Conservation (phyloP, 2,888 invertebrate species). For the Phaonia tiefii region DNA sequence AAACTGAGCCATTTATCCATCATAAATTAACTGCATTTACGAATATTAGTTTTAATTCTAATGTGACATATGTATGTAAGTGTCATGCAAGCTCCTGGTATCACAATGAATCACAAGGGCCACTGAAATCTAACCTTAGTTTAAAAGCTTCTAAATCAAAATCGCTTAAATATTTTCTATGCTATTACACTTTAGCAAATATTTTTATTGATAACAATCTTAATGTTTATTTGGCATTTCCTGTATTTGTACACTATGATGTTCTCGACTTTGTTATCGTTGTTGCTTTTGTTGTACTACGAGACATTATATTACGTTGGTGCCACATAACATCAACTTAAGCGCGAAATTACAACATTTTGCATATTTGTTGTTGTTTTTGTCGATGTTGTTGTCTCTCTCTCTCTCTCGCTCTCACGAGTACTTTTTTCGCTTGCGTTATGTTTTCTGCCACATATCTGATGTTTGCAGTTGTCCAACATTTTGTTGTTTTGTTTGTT, state of each 20-base stretch:
- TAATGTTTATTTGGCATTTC: constrained; percentile 66
- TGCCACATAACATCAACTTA: constrained; percentile 53
- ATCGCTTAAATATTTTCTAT: too few species aligned
- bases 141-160: too few species aligned
- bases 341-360: constrained; percentile 64
- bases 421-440: constrained; percentile 45
- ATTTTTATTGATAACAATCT: constrained; percentile 58
- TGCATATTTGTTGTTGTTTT: constrained; percentile 43
- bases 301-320: constrained; percentile 42
- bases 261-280: constrained; percentile 2
- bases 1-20: too few species aligned
- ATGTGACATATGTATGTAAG: background rate
- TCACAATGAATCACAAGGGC: too few species aligned
- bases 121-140: too few species aligned
- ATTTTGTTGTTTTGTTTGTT: constrained; percentile 53
- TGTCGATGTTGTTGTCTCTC: too few species aligned
- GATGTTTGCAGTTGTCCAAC: constrained; percentile 27
- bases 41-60: too few species aligned
- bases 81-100: too few species aligned
- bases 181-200: too few species aligned
- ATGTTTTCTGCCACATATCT: constrained; percentile 16
- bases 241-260: constrained; percentile 49
- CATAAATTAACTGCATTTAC: too few species aligned
- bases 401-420: background rate
- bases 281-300: constrained; percentile 27